Percentiles rank a stretch among this genome's conserved stretches.
Conservation (phyloP, 2,888 invertebrate species). For the Megaustenia siamemsis region DNA sequence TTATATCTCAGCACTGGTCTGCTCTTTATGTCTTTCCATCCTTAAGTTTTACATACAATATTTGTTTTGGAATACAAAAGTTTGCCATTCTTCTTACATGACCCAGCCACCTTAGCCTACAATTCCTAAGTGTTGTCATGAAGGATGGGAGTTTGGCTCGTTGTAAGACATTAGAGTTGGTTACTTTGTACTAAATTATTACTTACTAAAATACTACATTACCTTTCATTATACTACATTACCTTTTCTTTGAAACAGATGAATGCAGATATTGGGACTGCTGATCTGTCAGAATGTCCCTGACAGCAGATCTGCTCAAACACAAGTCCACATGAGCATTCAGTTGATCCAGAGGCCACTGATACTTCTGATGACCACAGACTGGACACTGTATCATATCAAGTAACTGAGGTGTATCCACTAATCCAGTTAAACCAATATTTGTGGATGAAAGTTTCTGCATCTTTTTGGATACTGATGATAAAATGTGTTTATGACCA, state of each 20-base stretch:
- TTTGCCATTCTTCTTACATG: background rate
- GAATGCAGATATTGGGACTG: conserved; percentile 25
- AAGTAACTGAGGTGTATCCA: background rate
- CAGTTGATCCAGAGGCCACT: conserved; percentile 65
- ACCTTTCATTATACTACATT: background rate
- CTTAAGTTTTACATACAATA: background rate
- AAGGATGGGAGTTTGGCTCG: no score
- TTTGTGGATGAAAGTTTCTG: background rate
- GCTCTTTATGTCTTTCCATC: no score
- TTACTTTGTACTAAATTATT: background rate
- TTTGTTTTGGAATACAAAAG: background rate
- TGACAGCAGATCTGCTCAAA: conserved; percentile 70
- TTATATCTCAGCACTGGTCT: no score
- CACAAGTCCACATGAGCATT: conserved; percentile 76
- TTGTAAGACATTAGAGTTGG: no score
- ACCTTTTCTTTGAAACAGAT: background rate
- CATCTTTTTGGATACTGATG: background rate
- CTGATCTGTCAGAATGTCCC: conserved; percentile 69
- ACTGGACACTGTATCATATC: conserved; percentile 68
- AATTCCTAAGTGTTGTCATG: no score
- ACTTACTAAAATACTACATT: background rate
- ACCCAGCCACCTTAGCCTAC: no score
- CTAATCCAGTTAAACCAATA: background rate
- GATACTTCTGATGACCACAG: conserved; percentile 68
- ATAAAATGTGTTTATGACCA: background rate